These are phyloP conservation scores for Synanthedon formicaeformis DNA, from an alignment of 2,888 invertebrate species.

Conservation along the genomic window DNA sequence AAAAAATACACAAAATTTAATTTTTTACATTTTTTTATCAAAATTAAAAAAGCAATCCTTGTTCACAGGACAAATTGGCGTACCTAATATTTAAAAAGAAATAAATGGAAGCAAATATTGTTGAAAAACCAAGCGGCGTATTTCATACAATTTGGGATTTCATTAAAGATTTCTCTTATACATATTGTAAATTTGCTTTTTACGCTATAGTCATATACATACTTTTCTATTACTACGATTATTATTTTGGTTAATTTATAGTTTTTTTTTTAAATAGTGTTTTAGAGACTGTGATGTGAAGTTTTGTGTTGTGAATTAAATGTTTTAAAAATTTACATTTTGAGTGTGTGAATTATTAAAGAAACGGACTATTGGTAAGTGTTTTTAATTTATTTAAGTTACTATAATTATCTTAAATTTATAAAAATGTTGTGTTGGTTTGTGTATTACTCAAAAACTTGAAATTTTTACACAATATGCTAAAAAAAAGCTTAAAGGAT, in stretches of 20 bases:
- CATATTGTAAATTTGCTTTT: conserved; percentile 51
- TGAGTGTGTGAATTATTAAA: background rate
- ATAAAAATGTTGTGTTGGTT: too few relatives aligned
- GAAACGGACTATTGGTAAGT: background rate
- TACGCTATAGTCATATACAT: conserved; percentile 51
- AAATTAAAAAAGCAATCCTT: conserved; percentile 6
- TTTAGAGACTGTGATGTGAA: conserved; percentile 39
- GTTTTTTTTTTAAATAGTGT: conserved; percentile 10
- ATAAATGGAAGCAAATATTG: conserved; percentile 29
- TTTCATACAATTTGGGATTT: conserved; percentile 25
- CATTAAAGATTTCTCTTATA: conserved; percentile 41
- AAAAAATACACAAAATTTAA: too few relatives aligned
- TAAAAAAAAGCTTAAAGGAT: too few relatives aligned
- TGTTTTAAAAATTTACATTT: conserved; percentile 5
- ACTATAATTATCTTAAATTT: too few relatives aligned
- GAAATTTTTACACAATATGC: too few relatives aligned
- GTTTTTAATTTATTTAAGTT: too few relatives aligned
- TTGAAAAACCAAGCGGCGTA: conserved; percentile 18
- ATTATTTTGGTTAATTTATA: conserved; percentile 39
- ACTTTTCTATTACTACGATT: conserved; percentile 53
- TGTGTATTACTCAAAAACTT: too few relatives aligned
- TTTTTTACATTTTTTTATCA: background rate
- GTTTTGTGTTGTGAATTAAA: conserved; percentile 6
- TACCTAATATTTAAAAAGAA: conserved; percentile 1
- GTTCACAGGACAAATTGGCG: conserved; percentile 22